phyloP scores from a whole-genome alignment of 64 coral and sea anemone genomes.

The Montipora cactus region DNA sequence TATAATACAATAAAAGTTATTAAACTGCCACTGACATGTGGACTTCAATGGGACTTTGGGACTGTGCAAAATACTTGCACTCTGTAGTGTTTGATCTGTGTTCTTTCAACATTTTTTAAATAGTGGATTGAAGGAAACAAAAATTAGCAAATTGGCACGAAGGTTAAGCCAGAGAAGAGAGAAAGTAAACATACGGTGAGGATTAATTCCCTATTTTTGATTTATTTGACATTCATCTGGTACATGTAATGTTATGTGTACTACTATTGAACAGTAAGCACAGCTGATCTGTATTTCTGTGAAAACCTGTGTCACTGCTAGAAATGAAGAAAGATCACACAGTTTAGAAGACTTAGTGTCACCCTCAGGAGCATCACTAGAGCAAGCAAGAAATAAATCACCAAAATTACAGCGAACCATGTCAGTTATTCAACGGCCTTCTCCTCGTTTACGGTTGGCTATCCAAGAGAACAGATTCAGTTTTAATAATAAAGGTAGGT shows the following conservation, averaged over 20 bases:
- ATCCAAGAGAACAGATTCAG: conserved; percentile 85
- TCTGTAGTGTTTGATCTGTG: background rate
- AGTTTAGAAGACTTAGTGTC: conserved; percentile 69
- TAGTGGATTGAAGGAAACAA: conserved; percentile 35
- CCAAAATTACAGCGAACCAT: conserved; percentile 82
- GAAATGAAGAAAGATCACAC: conserved; percentile 58
- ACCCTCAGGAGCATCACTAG: background rate
- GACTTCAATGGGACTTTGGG: no score
- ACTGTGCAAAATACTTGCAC: no score
- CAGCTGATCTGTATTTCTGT: background rate
- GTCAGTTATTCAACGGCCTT: conserved; percentile 83
- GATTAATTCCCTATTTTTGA: background rate
- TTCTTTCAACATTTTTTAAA: background rate
- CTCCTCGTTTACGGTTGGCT: conserved; percentile 71
- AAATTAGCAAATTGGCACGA: conserved; percentile 22
- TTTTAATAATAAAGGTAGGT: conserved; percentile 78
- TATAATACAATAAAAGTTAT: no score
- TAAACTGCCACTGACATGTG: no score
- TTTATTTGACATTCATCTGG: background rate
- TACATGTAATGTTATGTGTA: background rate
- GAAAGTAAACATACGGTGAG: background rate
- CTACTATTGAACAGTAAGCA: background rate
- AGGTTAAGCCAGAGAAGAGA: conserved; percentile 42
- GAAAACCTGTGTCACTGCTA: background rate
- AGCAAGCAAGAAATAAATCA: conserved; percentile 56